Conservation (phyloP, 2,888 invertebrate genomes). For the Orthonevra nobilis region DNA sequence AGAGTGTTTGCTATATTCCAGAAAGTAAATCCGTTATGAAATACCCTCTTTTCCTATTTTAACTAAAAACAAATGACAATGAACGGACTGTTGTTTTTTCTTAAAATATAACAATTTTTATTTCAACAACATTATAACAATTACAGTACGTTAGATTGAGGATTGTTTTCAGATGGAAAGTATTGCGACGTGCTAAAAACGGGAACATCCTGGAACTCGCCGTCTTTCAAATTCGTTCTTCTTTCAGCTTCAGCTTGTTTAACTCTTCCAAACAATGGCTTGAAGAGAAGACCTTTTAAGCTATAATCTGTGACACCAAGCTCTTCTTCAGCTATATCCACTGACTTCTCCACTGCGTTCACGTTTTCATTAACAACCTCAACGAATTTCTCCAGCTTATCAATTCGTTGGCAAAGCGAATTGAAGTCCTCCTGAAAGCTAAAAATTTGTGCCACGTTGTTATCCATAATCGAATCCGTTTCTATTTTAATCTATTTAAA, state of each 20-base stretch:
- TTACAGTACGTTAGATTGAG: no score
- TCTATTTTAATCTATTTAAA: slow-evolving; percentile 78
- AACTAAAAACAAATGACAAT: no score
- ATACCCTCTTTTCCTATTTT: no score
- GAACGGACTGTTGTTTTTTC: no score
- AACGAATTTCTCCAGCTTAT: slow-evolving; percentile 82
- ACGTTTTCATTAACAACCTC: slow-evolving; percentile 82
- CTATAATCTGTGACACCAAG: slow-evolving; percentile 83
- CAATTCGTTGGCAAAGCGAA: slow-evolving; percentile 82
- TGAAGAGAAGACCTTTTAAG: slow-evolving; percentile 82
- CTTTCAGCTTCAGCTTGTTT: slow-evolving; percentile 67
- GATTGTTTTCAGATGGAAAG: slow-evolving; percentile 73
- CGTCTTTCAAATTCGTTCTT: slow-evolving; percentile 74
- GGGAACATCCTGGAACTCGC: slow-evolving; percentile 76
- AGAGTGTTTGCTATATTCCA: no score
- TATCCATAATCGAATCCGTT: slow-evolving; percentile 75
- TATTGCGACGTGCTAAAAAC: slow-evolving; percentile 78
- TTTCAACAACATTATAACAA: no score
- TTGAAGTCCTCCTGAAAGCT: slow-evolving; percentile 82
- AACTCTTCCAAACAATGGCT: slow-evolving; percentile 81
- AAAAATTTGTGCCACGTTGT: slow-evolving; percentile 82
- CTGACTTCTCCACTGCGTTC: slow-evolving; percentile 81
- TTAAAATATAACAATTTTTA: no score
- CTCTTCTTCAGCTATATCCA: slow-evolving; percentile 83
- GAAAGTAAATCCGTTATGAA: no score